phyloP scores from a whole-genome alignment of 2,113 vertebrate genomes.

The Ranitomeya imitator region DNA sequence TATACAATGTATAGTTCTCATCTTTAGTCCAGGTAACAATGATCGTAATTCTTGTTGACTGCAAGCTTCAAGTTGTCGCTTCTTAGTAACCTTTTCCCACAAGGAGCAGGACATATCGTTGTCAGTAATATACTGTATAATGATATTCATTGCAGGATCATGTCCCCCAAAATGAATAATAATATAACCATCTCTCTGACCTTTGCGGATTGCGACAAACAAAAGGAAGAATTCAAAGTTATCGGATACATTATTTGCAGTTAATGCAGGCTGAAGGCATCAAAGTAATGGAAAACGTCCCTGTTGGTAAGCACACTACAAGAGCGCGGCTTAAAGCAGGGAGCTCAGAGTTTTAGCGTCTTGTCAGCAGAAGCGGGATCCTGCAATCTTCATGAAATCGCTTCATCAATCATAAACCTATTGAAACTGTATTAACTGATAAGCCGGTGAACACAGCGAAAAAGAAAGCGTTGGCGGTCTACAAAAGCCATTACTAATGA shows the following conservation, averaged over 20 bases:
- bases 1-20: neutral
- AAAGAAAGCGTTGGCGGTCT: neutral
- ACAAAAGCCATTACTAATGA: conserved; percentile 22
- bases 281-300: neutral
- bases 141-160: conserved; percentile 20
- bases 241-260: conserved; percentile 3
- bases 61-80: conserved; percentile 6
- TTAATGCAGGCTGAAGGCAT: neutral
- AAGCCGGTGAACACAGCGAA: conserved; percentile 14
- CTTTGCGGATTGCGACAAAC: conserved; percentile 26
- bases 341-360: neutral
- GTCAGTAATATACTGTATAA: conserved; percentile 11
- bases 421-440: conserved; percentile 43
- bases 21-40: neutral
- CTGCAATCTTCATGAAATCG: conserved; percentile 17
- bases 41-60: conserved; percentile 24
- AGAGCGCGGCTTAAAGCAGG: neutral
- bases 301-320: neutral
- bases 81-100: conserved; percentile 7
- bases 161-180: neutral
- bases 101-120: neutral
- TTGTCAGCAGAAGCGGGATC: neutral
- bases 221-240: conserved; percentile 25
- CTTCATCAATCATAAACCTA: conserved; percentile 40
- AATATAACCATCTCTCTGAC: neutral